phyloP scores from a whole-genome alignment of 2,888 invertebrate genomes.

The Griposia aprilina region DNA sequence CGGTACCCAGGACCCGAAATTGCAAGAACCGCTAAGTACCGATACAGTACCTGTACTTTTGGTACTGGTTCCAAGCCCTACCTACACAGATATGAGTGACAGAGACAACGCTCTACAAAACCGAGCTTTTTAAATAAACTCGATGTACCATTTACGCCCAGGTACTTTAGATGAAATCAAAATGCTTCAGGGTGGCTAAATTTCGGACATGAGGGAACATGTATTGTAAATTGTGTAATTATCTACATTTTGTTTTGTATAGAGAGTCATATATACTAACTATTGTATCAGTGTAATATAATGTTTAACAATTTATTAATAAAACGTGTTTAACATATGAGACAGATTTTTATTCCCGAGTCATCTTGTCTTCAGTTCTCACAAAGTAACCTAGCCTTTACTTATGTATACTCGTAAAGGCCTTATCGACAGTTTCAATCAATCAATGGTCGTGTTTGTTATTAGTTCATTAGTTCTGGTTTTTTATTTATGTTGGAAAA shows the following conservation, averaged over 20 bases:
- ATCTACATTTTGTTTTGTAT: conserved; percentile 82
- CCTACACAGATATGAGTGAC: neutral
- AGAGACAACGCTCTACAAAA: neutral
- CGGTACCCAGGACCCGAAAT: no score
- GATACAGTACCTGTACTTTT: no score
- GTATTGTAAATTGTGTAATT: conserved; percentile 81
- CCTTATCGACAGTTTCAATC: no score
- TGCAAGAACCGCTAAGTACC: no score
- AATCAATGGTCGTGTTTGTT: no score
- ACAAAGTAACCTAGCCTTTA: no score
- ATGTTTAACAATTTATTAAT: conserved; percentile 84
- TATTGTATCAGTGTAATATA: conserved; percentile 81
- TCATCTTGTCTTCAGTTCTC: no score
- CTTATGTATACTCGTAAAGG: no score
- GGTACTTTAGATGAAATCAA: conserved; percentile 19
- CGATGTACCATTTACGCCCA: neutral
- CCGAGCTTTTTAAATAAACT: neutral
- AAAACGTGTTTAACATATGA: conserved; percentile 78
- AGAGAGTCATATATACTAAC: conserved; percentile 85
- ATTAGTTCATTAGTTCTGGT: no score
- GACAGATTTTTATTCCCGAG: neutral
- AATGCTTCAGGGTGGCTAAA: conserved; percentile 56
- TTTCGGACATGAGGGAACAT: conserved; percentile 50
- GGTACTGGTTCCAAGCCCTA: no score
- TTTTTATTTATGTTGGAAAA: no score